Conservation (phyloP, 2,888 invertebrate genomes). For the Galerucella nymphaeae region DNA sequence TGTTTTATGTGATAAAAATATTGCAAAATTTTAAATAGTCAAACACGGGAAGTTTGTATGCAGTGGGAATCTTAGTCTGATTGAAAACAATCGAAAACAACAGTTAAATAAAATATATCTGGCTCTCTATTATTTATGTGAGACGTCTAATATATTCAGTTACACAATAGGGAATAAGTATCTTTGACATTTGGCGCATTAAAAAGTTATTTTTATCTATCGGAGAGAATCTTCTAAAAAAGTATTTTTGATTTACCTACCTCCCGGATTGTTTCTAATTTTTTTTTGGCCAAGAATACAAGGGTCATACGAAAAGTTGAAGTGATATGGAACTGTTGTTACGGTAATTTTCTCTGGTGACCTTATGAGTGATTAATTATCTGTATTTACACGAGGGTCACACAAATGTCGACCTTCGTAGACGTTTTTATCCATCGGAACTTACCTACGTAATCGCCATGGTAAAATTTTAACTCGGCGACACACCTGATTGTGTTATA, state of each 20-base stretch:
- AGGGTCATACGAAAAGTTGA: background rate
- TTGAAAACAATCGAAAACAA: too few relatives aligned
- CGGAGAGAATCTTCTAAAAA: background rate
- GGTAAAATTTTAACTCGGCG: background rate
- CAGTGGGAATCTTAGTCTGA: too few relatives aligned
- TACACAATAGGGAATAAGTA: too few relatives aligned
- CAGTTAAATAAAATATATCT: too few relatives aligned
- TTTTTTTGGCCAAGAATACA: too few relatives aligned
- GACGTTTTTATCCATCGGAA: conserved; percentile 13
- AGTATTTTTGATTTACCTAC: background rate
- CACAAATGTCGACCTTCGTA: conserved; percentile 35
- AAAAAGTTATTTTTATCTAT: background rate
- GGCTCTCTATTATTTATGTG: too few relatives aligned
- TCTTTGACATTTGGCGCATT: background rate
- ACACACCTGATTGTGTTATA: conserved; percentile 8
- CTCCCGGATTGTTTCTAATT: background rate
- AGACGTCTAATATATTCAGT: too few relatives aligned
- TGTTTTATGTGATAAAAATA: background rate
- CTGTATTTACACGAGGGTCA: conserved; percentile 34
- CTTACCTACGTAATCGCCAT: conserved; percentile 12
- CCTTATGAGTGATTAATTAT: conserved; percentile 21
- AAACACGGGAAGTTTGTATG: background rate
- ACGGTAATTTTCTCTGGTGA: conserved; percentile 22
- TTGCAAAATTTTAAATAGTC: background rate
- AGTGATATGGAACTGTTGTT: background rate